phyloP scores from a whole-genome alignment of 1,140 invertebrate genomes.

The Diprion similis region DNA sequence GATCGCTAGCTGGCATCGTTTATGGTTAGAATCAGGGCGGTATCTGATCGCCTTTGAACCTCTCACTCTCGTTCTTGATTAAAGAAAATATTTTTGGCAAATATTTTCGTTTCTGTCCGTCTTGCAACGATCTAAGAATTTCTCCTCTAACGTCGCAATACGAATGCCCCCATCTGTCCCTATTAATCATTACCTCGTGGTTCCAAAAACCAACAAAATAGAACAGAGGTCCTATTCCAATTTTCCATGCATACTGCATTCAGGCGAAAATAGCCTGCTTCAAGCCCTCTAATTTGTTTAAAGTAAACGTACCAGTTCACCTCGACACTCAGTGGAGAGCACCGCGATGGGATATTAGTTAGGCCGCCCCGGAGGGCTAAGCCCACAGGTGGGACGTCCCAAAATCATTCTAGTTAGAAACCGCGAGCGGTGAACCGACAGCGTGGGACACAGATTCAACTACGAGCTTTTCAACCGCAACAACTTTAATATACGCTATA shows the following conservation, averaged over 20 bases:
- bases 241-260: constrained; percentile 83
- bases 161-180: constrained; percentile 74
- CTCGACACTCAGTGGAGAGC: constrained; percentile 62
- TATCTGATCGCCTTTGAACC: constrained; percentile 81
- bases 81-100: constrained; percentile 84
- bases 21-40: constrained; percentile 85
- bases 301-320: constrained; percentile 66
- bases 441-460: constrained; percentile 72
- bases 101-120: constrained; percentile 69
- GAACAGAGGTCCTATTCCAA: constrained; percentile 70
- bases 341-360: constrained; percentile 55
- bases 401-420: constrained; percentile 52
- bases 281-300: constrained; percentile 85
- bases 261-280: constrained; percentile 75
- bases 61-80: constrained; percentile 83
- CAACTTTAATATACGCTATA: constrained; percentile 90
- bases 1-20: constrained; percentile 81
- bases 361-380: constrained; percentile 49
- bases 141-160: constrained; percentile 77
- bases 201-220: constrained; percentile 71
- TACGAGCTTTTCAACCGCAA: constrained; percentile 82
- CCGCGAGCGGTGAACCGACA: constrained; percentile 66
- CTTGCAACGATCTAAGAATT: constrained; percentile 79
- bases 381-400: constrained; percentile 55
- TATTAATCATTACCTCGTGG: constrained; percentile 80